Evolutionary conservation across 2,888 invertebrate genomes (phyloP).

Genomic region (Rapana venosa): DNA sequence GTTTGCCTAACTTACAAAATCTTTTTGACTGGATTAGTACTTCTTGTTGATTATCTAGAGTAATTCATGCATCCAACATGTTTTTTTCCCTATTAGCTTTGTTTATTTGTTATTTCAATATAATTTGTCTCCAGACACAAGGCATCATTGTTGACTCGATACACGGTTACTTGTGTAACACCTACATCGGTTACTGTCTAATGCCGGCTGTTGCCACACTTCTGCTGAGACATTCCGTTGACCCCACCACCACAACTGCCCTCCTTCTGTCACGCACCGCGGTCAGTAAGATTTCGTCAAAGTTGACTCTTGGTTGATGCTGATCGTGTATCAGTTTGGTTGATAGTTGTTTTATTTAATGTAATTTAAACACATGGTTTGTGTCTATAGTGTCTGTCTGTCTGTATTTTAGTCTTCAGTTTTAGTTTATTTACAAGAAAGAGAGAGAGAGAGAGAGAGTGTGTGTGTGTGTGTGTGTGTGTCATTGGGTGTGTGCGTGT

Average conservation of each 20-base stretch:
- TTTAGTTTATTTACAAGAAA: no score
- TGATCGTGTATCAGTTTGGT: no score
- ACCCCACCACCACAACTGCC: constrained; percentile 19
- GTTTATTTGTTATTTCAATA: background rate
- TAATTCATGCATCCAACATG: background rate
- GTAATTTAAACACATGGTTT: no score
- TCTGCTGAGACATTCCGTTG: background rate
- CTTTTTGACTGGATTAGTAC: background rate
- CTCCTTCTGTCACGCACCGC: constrained; percentile 27
- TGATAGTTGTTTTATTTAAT: no score
- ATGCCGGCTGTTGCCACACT: constrained; percentile 2
- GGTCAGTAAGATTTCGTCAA: background rate
- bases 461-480: no score
- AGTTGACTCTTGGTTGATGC: no score
- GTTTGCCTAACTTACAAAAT: no score
- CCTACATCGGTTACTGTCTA: constrained; percentile 12
- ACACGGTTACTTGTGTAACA: constrained; percentile 20
- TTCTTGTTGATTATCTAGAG: background rate
- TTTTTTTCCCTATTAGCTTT: background rate
- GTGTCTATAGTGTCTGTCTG: no score
- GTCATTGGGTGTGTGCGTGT: no score
- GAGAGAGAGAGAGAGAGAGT: no score
- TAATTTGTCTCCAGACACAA: background rate
- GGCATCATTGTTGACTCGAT: background rate
- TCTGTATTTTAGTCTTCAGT: no score